Conservation (phyloP, 2,888 invertebrate species). For the Dendrolimus houi region DNA sequence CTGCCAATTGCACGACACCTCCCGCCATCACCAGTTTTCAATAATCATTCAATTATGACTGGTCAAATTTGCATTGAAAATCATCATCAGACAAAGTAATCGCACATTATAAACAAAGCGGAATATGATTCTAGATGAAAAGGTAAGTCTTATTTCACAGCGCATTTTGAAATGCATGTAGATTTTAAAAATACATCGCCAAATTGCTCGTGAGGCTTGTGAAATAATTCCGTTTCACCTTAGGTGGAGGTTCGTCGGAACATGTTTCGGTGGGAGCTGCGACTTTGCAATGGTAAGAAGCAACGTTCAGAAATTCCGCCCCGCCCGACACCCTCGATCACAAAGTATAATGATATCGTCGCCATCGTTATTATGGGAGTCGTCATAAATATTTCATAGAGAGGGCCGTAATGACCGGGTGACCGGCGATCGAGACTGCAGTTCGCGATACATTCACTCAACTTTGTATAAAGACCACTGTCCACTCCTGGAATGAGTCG, state of each 20-base stretch:
- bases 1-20: neutral
- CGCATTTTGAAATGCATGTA: neutral
- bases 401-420: conserved; percentile 73
- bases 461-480: neutral
- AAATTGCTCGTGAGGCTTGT: neutral
- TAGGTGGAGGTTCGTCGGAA: neutral
- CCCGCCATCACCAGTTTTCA: neutral
- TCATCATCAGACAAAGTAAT: no score
- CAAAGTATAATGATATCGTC: conserved; percentile 78
- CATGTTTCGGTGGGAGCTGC: conserved; percentile 21
- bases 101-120: no score
- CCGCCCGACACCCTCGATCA: conserved; percentile 73
- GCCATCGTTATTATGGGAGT: conserved; percentile 72
- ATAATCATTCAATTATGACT: neutral
- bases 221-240: neutral
- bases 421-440: conserved; percentile 48
- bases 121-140: no score
- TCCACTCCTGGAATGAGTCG: neutral
- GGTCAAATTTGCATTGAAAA: neutral
- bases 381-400: conserved; percentile 76
- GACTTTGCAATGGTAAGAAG: conserved; percentile 74
- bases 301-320: conserved; percentile 71
- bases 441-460: neutral
- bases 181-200: neutral
- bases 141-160: neutral